Percentiles rank a stretch among this genome's conserved stretches.
Conservation (phyloP, 2,113 vertebrate species). For the Ariopsis seemanni region DNA sequence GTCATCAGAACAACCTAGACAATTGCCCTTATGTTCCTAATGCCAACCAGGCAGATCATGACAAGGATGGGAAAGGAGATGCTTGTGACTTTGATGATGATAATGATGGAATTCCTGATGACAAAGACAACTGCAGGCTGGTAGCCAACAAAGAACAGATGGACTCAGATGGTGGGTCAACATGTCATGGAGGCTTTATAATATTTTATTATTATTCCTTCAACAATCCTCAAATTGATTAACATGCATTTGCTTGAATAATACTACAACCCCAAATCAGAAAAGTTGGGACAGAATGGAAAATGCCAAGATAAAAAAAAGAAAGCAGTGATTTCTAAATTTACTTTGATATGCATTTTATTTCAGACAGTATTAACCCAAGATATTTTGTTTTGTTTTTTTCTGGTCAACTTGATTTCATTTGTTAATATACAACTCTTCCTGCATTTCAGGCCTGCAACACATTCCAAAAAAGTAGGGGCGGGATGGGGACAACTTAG, state of each 20-base stretch:
- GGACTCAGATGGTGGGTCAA: slow-evolving; percentile 84
- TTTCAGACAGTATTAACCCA: no score
- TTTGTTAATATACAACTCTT: no score
- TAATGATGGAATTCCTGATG: slow-evolving; percentile 91
- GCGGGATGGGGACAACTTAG: no score
- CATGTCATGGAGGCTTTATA: background rate
- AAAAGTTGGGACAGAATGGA: no score
- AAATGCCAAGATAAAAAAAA: no score
- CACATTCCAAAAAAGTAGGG: no score
- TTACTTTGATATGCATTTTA: no score
- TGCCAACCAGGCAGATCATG: slow-evolving; percentile 93
- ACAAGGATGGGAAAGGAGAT: slow-evolving; percentile 91
- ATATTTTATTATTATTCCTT: background rate
- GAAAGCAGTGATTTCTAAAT: no score
- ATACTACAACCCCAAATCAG: background rate
- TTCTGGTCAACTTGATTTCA: no score
- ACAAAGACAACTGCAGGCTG: slow-evolving; percentile 93
- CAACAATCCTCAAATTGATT: background rate
- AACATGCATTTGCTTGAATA: background rate
- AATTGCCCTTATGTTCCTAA: slow-evolving; percentile 96
- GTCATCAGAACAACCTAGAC: slow-evolving; percentile 97
- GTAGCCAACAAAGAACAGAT: slow-evolving; percentile 86
- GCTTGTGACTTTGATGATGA: slow-evolving; percentile 95
- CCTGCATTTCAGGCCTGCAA: no score
- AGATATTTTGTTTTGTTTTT: no score